Evolutionary conservation across 2,113 vertebrate species (phyloP).

Genomic region (Ancistrus triradiatus): DNA sequence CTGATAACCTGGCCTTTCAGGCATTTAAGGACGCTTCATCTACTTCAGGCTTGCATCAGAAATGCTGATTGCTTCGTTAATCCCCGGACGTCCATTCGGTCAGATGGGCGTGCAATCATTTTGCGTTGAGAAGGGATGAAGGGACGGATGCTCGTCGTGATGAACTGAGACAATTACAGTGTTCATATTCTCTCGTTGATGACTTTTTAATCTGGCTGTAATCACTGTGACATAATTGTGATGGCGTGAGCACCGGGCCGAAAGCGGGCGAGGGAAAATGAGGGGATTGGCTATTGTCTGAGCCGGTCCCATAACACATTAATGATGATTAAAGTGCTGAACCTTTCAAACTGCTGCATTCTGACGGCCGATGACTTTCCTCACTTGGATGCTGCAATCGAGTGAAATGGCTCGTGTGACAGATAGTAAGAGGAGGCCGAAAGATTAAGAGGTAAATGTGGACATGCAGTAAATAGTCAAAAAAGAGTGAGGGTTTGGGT

Average conservation of each 20-base stretch:
- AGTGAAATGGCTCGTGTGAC: conserved; percentile 24
- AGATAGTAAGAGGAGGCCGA: background rate
- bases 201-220: conserved; percentile 43
- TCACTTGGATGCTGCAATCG: conserved; percentile 22
- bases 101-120: background rate
- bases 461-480: background rate
- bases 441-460: background rate
- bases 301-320: conserved; percentile 1
- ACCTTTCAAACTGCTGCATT: background rate
- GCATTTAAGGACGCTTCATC: background rate
- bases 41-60: background rate
- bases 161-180: conserved; percentile 41
- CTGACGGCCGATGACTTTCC: background rate
- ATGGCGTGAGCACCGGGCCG: conserved; percentile 4
- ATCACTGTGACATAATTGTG: conserved; percentile 43
- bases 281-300: conserved; percentile 16
- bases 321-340: conserved; percentile 31
- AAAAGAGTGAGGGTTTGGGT: too few species aligned
- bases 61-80: conserved; percentile 12
- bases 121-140: background rate
- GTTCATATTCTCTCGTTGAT: conserved; percentile 25
- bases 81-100: background rate
- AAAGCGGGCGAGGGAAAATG: background rate
- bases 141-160: conserved; percentile 22
- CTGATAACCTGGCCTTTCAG: background rate